Base-by-base conservation (phyloP, 2,797 vertebrate species). In the Acanthis flammea region DNA sequence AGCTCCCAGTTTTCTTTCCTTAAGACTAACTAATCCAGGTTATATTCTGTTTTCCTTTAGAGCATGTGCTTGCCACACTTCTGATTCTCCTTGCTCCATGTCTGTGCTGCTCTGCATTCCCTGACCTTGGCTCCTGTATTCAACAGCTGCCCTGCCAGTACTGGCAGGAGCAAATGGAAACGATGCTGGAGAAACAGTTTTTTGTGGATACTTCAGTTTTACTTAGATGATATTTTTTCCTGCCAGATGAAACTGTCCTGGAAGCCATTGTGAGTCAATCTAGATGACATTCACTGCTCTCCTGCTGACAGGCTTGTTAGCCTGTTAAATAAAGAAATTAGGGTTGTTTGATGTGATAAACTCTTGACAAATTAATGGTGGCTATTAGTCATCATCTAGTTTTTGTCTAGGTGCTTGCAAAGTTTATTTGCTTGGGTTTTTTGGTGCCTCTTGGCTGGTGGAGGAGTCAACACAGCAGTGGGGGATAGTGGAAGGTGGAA, bases 331-430 rank as follows among this genome's bases (percentile, higher is more conserved):
- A 81, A 76, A 66, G 19, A 80, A 80, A 94, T 83, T 74, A 82
- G 33, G 35, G 86, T 94, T 92, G 53, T 88, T 81, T 88, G 75
- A 83, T 2, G 3, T 61, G 37, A 82, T 86, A 60, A 77, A 84
- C 18, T 39, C 37, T 74, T 80, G 78, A 65, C 45, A 90, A 94
- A 92, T 91, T 83, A 92, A 71, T 67, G 53, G 68, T 54, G 27
- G 54, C 61, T 74, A 71, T 88, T 77, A 80, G 42, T 44, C 1
- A 14, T 79, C 67, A 85, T 71, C n/a, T 91, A 37, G 24, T 79
- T 90, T 71, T 88, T 6, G 0, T 67, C 35, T 80, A 86, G 50
- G 54, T 80, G n/a, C 35, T 90, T 67, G 41, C 10, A 61, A 90
- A 92, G 42, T 67, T 80, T 0, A 82, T 82, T 70, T 60, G 7